phyloP scores from a whole-genome alignment of 2,113 vertebrate species.

The Lucifuga dentata region DNA sequence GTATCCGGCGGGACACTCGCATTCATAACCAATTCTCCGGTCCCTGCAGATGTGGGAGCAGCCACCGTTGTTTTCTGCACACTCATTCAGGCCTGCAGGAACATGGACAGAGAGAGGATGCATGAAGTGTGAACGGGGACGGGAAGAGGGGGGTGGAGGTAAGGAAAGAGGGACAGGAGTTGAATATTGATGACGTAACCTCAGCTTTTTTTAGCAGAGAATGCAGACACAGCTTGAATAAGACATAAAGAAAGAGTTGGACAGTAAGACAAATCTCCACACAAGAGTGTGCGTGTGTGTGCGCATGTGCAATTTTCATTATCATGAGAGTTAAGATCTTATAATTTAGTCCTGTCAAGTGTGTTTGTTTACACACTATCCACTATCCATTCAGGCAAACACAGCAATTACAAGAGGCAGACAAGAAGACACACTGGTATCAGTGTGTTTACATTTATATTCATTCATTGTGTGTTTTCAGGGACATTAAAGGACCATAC shows the following conservation, averaged over 20 bases:
- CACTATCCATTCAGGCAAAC: neutral
- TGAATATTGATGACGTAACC: slow-evolving; percentile 38
- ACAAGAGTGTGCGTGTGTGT: neutral
- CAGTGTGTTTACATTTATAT: slow-evolving; percentile 7
- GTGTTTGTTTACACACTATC: slow-evolving; percentile 4
- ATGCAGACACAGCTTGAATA: slow-evolving; percentile 7
- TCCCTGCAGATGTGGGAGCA: slow-evolving; percentile 97
- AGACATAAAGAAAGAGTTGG: slow-evolving; percentile 28
- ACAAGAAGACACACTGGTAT: neutral
- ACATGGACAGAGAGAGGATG: slow-evolving; percentile 29
- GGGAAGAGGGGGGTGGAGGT: slow-evolving; percentile 23
- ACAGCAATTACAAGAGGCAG: slow-evolving; percentile 1
- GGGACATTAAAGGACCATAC: too few relatives aligned
- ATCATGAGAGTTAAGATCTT: slow-evolving; percentile 12
- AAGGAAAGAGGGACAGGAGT: slow-evolving; percentile 10
- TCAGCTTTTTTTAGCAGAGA: slow-evolving; percentile 18
- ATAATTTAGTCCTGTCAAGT: slow-evolving; percentile 19
- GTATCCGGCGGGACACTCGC: slow-evolving; percentile 93
- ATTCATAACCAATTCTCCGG: slow-evolving; percentile 91
- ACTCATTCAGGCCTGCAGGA: slow-evolving; percentile 83
- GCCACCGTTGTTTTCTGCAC: slow-evolving; percentile 91
- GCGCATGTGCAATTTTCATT: slow-evolving; percentile 26
- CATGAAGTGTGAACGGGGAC: neutral
- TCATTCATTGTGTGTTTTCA: too few relatives aligned
- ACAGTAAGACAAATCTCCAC: slow-evolving; percentile 19